Base-by-base conservation (phyloP, 2,888 invertebrate genomes). In the Vanessa cardui region DNA sequence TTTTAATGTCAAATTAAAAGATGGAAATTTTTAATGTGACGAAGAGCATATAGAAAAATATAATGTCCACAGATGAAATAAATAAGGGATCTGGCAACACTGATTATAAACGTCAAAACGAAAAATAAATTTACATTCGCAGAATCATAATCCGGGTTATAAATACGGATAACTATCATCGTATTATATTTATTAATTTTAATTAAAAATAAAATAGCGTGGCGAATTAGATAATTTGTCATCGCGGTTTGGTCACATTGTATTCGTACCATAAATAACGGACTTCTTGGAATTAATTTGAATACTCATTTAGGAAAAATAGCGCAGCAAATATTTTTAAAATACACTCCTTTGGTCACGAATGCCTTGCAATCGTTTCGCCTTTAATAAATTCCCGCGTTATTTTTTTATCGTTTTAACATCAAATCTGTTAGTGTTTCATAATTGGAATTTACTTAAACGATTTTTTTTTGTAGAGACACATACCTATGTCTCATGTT, bases 161-260 rank as follows among this genome's bases (percentile, higher is more conserved):
- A 58, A 58, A 58, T 58, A 58, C 44, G 16, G 58, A 58, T 58
- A 20, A 7, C 18, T 21, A 58, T 58, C 58, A 46, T 21, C n/a
- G n/a, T 52, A 26, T 26, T 26, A 47, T 60, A 64, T 70, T 70
- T 64, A 68, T 62, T 44, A 59, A 58, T 68, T 70, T 70, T 86
- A 89, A 90, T 90, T 90, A 89, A 83, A 84, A 85, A 87, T 87
- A 81, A 81, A 56, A 56, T 56, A 81, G 80, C 84, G 81, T 81
- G 76, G 77, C 85, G 86, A 89, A 90, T 90, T 86, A 83, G 82
- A 83, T 76, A 89, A 91, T 91, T 90, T 91, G 91, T 91, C 92
- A 90, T 88, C 83, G 80, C 68, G 66, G 77, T 75, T 77, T 75
- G 69, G 77, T 76, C 73, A 76, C 77, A 80, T 86, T 86, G 83